These are phyloP conservation scores for Lipophrys pholis DNA, from an alignment of 2,113 vertebrate species.

Conservation along the genomic window DNA sequence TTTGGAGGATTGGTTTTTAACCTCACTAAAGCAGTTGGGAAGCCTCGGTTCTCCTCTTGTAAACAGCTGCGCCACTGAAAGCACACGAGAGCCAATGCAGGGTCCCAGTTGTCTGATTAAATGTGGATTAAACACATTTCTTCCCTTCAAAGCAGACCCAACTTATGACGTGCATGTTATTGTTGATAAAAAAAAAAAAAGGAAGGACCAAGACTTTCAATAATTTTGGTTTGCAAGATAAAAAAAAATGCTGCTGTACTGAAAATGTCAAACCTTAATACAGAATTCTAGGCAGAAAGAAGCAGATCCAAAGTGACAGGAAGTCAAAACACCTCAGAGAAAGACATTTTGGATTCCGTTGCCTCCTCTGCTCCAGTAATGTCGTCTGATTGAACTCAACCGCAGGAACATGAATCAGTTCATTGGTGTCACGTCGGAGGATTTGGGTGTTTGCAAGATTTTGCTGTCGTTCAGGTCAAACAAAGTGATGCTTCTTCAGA, in stretches of 20 bases:
- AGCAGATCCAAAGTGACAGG: background rate
- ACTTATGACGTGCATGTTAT: background rate
- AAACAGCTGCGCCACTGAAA: background rate
- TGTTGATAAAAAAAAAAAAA: background rate
- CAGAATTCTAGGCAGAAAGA: background rate
- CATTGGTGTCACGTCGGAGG: background rate
- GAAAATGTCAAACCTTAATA: background rate
- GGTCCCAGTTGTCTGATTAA: background rate
- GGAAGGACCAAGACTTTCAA: background rate
- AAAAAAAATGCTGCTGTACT: background rate
- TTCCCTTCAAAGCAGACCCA: background rate
- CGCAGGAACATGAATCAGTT: background rate
- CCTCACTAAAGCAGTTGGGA: background rate
- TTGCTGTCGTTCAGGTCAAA: background rate
- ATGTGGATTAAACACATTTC: background rate
- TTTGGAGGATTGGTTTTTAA: background rate
- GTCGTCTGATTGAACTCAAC: background rate
- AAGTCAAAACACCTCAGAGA: background rate
- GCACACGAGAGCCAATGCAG: background rate
- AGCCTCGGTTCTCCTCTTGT: background rate
- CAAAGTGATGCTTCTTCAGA: background rate
- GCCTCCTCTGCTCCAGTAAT: too few species aligned
- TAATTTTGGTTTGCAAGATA: background rate
- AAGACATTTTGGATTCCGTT: too few species aligned
- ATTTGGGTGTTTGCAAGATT: background rate